Conservation (phyloP, 2,113 vertebrate species). For the Emberiza fucata region DNA sequence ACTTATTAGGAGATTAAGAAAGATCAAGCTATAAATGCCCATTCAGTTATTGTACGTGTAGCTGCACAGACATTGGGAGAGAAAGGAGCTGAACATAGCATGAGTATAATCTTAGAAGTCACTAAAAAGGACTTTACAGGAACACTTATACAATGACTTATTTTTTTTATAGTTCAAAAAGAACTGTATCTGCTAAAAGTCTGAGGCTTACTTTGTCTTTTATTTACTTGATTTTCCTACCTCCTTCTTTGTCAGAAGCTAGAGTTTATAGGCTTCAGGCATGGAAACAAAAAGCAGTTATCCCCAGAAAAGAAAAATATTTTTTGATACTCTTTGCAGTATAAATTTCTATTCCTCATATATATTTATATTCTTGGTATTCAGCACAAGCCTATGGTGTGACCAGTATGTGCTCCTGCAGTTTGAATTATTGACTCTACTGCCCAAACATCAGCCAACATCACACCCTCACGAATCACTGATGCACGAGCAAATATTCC, state of each 20-base stretch:
- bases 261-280: neutral
- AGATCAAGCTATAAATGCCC: neutral
- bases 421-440: neutral
- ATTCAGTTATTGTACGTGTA: fast-evolving
- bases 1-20: neutral
- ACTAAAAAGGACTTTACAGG: neutral
- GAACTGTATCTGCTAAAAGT: neutral
- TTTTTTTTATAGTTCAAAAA: neutral
- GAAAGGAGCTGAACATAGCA: neutral
- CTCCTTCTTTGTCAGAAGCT: neutral
- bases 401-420: neutral
- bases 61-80: neutral
- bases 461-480: neutral
- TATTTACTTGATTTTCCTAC: neutral
- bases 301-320: neutral
- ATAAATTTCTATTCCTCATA: neutral
- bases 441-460: neutral
- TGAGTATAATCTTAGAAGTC: neutral
- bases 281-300: neutral
- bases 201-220: neutral
- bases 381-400: neutral
- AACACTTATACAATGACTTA: neutral
- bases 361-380: neutral
- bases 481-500: neutral
- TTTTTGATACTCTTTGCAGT: neutral